Conservation (phyloP, 1,140 invertebrate species). For the Drosophila bifasciata region DNA sequence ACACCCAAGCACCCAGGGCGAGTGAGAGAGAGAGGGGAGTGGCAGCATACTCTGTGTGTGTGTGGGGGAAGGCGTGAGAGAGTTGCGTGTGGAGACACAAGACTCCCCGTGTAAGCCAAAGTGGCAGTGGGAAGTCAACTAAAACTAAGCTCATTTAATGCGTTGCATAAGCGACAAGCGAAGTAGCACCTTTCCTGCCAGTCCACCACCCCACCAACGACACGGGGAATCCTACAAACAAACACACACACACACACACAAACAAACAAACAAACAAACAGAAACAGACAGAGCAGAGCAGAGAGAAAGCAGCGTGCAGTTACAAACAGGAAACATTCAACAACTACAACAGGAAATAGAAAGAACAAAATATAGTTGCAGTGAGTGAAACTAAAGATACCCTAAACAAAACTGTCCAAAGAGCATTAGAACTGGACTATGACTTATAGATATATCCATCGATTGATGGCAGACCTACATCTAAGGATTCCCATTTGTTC, state of each 20-base stretch:
- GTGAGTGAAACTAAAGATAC: too few relatives aligned
- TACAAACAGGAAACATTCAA: slow-evolving; percentile 52
- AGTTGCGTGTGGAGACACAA: slow-evolving; percentile 4
- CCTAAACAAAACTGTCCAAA: too few relatives aligned
- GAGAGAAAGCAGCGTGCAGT: slow-evolving; percentile 27
- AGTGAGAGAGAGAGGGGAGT: neutral
- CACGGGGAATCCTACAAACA: slow-evolving; percentile 8
- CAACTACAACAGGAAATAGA: slow-evolving; percentile 52
- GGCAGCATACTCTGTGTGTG: neutral
- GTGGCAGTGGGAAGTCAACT: slow-evolving; percentile 78
- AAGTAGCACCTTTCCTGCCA: slow-evolving; percentile 1
- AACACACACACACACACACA: slow-evolving; percentile 4
- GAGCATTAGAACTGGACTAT: too few relatives aligned
- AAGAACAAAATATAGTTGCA: slow-evolving; percentile 15
- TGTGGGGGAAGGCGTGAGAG: slow-evolving; percentile 1
- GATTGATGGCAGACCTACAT: too few relatives aligned
- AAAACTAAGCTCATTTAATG: slow-evolving; percentile 80
- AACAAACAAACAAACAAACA: slow-evolving; percentile 9
- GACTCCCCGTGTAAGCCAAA: slow-evolving; percentile 66
- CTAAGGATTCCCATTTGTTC: too few relatives aligned
- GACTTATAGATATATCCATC: too few relatives aligned
- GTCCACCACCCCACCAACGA: too few relatives aligned
- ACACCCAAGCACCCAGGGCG: slow-evolving; percentile 6
- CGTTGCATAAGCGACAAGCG: slow-evolving; percentile 71
- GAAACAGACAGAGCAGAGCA: neutral